Evolutionary conservation across 2,113 vertebrate species (phyloP).

Genomic region (Nothocercus nigrocapillus): DNA sequence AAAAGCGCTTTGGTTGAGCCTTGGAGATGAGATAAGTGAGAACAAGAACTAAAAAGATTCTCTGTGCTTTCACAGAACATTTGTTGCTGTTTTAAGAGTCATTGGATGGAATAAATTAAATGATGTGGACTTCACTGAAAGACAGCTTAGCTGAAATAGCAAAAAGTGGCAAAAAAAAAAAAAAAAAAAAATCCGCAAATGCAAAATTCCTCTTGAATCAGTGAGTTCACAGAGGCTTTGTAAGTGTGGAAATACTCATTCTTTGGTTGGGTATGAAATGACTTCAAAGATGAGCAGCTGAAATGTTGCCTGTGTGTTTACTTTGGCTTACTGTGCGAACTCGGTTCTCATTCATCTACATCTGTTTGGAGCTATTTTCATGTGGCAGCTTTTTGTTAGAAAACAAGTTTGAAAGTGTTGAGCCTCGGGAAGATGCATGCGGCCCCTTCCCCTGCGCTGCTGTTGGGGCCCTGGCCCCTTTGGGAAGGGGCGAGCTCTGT

Average conservation of each 20-base stretch:
- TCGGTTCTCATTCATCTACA: not conserved
- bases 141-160: not conserved
- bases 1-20: not conserved
- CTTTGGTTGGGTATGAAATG: not conserved
- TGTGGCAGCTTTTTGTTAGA: not conserved
- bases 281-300: not conserved
- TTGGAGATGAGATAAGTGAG: not conserved
- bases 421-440: not conserved
- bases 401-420: not conserved
- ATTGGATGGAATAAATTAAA: conserved; percentile 8
- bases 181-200: not conserved
- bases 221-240: not conserved
- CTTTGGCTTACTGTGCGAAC: not conserved
- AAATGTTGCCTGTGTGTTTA: not conserved
- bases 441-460: not conserved
- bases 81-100: not conserved
- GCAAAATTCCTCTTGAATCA: not conserved
- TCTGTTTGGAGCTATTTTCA: not conserved
- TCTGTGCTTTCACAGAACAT: not conserved
- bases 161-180: too few species aligned
- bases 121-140: not conserved
- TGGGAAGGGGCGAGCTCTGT: not conserved
- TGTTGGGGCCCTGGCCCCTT: not conserved
- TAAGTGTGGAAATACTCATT: not conserved
- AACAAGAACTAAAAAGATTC: not conserved